Evolutionary conservation across 1,140 invertebrate genomes (phyloP).

Genomic region (Aphidius gifuensis): DNA sequence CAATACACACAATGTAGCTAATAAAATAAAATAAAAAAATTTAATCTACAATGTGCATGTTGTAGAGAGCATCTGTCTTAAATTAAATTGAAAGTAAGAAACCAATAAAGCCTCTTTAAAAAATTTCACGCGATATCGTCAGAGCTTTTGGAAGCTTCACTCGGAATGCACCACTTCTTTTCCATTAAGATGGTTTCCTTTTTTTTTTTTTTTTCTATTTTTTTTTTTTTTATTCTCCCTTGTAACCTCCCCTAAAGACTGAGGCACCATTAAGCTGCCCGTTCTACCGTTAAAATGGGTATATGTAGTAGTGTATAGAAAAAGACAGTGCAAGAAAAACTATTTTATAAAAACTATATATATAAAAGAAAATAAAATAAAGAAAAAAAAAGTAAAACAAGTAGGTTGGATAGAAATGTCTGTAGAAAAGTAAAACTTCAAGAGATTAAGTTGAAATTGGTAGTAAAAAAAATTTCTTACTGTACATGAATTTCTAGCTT

Average conservation of each 20-base stretch:
- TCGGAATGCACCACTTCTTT: slow-evolving; percentile 44
- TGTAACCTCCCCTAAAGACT: slow-evolving; percentile 30
- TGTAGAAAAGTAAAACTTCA: slow-evolving; percentile 13
- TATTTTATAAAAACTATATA: slow-evolving; percentile 12
- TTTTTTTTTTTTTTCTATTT: slow-evolving; percentile 32
- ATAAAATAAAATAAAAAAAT: no score
- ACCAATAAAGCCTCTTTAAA: slow-evolving; percentile 51
- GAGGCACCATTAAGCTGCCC: slow-evolving; percentile 48
- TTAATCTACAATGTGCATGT: no score
- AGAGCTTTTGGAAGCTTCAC: slow-evolving; percentile 29
- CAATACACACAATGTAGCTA: no score
- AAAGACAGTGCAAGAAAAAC: slow-evolving; percentile 23
- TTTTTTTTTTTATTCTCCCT: no score
- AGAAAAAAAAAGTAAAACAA: slow-evolving; percentile 14
- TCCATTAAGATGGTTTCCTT: slow-evolving; percentile 49
- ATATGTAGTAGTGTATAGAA: slow-evolving; percentile 11
- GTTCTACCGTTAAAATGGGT: slow-evolving; percentile 43
- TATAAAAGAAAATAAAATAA: slow-evolving; percentile 24
- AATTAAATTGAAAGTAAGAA: slow-evolving; percentile 45
- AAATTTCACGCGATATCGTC: slow-evolving; percentile 40
- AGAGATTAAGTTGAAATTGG: background rate
- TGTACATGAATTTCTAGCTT: no score
- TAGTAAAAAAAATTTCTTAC: background rate
- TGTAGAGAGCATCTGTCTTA: slow-evolving; percentile 10
- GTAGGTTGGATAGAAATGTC: slow-evolving; percentile 9